Conservation (phyloP, 2,888 invertebrate genomes). For the Agrilus cyanescens region DNA sequence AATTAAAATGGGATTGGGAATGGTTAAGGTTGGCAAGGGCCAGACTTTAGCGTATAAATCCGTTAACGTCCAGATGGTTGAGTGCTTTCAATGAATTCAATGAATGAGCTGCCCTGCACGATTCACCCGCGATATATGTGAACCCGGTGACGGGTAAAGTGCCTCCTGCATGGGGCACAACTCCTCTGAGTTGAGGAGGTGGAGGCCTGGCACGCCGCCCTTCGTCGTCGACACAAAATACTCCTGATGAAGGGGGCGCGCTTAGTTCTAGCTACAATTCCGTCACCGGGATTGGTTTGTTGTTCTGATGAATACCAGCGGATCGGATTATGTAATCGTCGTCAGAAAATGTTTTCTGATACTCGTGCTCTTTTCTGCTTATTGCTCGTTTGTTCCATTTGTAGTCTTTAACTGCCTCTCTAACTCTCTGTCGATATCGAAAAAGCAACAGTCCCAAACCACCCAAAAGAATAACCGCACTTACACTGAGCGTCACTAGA, state of each 20-base stretch:
- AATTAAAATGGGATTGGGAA: too few relatives aligned
- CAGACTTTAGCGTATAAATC: slow-evolving; percentile 17
- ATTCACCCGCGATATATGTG: slow-evolving; percentile 61
- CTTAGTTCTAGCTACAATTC: slow-evolving; percentile 94
- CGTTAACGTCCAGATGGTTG: slow-evolving; percentile 29
- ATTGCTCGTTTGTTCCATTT: slow-evolving; percentile 65
- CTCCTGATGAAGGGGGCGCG: slow-evolving; percentile 65
- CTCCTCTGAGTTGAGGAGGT: slow-evolving; percentile 33
- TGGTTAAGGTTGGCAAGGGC: too few relatives aligned
- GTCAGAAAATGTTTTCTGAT: slow-evolving; percentile 81
- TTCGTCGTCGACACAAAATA: slow-evolving; percentile 52
- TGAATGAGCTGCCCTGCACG: slow-evolving; percentile 41
- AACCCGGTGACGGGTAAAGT: slow-evolving; percentile 62
- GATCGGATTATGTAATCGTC: slow-evolving; percentile 71
- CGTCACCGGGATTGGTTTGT: slow-evolving; percentile 74
- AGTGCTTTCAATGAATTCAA: slow-evolving; percentile 33
- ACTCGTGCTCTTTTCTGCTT: slow-evolving; percentile 72
- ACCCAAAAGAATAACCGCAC: slow-evolving; percentile 58
- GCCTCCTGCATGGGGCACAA: slow-evolving; percentile 35
- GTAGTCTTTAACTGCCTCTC: slow-evolving; percentile 72
- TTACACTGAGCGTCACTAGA: slow-evolving; percentile 62
- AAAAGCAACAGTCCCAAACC: slow-evolving; percentile 63
- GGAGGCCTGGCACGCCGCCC: slow-evolving; percentile 32
- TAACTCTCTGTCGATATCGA: slow-evolving; percentile 67
- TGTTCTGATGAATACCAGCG: slow-evolving; percentile 36